Base-by-base conservation (phyloP, 1,140 invertebrate genomes). In the Eumaeus atala region DNA sequence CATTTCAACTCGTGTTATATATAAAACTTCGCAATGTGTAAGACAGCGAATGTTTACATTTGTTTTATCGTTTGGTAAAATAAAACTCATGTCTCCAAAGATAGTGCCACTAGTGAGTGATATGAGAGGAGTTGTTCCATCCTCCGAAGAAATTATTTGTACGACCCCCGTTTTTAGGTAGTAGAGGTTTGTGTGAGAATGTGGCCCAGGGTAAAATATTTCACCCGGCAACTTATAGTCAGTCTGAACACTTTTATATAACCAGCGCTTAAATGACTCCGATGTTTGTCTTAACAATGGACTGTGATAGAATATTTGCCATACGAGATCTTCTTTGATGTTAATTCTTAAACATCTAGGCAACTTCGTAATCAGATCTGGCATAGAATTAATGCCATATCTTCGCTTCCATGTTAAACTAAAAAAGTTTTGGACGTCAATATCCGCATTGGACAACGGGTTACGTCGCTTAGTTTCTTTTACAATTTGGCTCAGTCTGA, bases 91-190 rank as follows among this genome's bases (percentile, higher is more conserved):
- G 63, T 81, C 81, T 5, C 81, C 81, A 56, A 84, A 72, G 33
- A 84, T 55, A n/a, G 78, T 81, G 4, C 81, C 81, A 56, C 72
- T 66, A 4, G 77, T 72, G 8, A 84, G 63, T 17, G 78, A 79
- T 38, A 84, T 51, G 12, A 84, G 57, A 6, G 81, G 69, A n/a
- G 78, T 77, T 0, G 60, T 51, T 3, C 70, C 73, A 59, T 84
- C 79, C 28, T 84, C 79, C 10, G 36, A 47, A 1, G 79, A 83
- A 35, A 83, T 66, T 1, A 84, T 11, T 54, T 84, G 73, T 2
- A 84, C 70, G 52, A 83, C 74, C 12, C 81, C 81, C 35, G 76
- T 70, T 59, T 83, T 84, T 1, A 84, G 42, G 48, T 84, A 84
- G 57, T 72, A 81, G 34, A 84, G 61, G 52, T 75, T 65, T 10